Base-by-base conservation (phyloP, 2,888 invertebrate genomes). In the Abscondita cerata region DNA sequence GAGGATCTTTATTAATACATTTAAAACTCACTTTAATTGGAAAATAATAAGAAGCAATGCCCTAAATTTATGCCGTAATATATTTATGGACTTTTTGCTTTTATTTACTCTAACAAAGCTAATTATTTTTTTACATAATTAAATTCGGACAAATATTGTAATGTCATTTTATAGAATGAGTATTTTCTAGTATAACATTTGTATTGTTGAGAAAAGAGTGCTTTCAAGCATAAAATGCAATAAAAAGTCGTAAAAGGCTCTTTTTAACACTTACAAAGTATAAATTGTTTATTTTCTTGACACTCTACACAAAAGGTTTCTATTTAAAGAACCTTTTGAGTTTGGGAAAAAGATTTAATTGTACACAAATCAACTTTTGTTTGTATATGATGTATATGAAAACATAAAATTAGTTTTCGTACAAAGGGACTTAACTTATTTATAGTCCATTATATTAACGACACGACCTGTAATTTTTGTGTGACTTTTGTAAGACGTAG, bases 161-260 rank as follows among this genome's bases (percentile, higher is more conserved):
- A 13, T 13, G 25, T n/a, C 11, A 18, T 54, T 44, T 36, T 18
- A 19, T n/a, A 1, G 8, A n/a, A 19, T 44, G 33, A 33, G 44
- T 31, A 46, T 13, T n/a, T n/a, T 18, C 34, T 54, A n/a, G 31
- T 34, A 19, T 48, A 18, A 54, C 13, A 48, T 54, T 48, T 38
- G 50, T 54, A 59, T 59, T 59, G 59, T 59, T 47, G n/a, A n/a
- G 40, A 20, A 47, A 50, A 53, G 54, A 59, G 53, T 53, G 59
- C 53, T 59, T n/a, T n/a, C n/a, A n/a, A n/a, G 59, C 59, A 59
- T 59, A 59, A 59, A 59, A 59, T 54, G 59, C 59, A 59, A 59
- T 59, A 59, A 59, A n/a, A 59, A 54, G 53, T 59, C 59, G n/a
- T n/a, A n/a, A 59, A 59, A 59, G 41, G 50, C 59, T 59, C 53